Evolutionary conservation across 1,140 invertebrate species (phyloP).

Genomic region (Agraylea sexmaculata): DNA sequence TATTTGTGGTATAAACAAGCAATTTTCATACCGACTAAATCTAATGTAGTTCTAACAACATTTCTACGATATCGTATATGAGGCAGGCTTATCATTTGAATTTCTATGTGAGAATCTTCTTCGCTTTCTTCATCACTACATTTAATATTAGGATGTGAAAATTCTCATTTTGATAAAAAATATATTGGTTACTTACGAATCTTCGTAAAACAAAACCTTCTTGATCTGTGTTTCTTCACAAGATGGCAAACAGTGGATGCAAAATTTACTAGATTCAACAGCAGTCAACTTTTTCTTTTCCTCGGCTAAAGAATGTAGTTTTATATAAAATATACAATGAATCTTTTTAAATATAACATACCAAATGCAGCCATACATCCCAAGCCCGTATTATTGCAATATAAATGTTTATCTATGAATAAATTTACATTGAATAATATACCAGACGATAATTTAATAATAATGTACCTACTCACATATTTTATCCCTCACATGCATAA

Average conservation of each 20-base stretch:
- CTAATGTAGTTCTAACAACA: slow-evolving; percentile 35
- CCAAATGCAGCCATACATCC: slow-evolving; percentile 38
- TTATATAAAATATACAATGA: neutral
- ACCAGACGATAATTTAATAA: neutral
- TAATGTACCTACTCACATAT: slow-evolving; percentile 24
- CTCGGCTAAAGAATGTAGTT: slow-evolving; percentile 8
- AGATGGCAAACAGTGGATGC: slow-evolving; percentile 37
- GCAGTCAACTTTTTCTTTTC: slow-evolving; percentile 27
- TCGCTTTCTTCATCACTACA: slow-evolving; percentile 9
- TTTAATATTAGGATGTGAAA: neutral
- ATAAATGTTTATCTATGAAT: slow-evolving; percentile 30
- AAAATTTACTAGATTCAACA: slow-evolving; percentile 25
- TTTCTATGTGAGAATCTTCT: slow-evolving; percentile 27
- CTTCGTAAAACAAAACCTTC: slow-evolving; percentile 26
- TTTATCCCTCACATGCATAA: slow-evolving; percentile 38
- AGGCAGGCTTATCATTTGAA: slow-evolving; percentile 38
- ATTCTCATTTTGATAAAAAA: slow-evolving; percentile 3
- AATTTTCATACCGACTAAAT: slow-evolving; percentile 39
- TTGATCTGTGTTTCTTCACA: slow-evolving; percentile 40
- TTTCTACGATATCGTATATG: slow-evolving; percentile 39
- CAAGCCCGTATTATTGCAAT: slow-evolving; percentile 40
- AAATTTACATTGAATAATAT: neutral
- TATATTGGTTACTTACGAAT: slow-evolving; percentile 12
- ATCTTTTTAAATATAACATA: slow-evolving; percentile 20
- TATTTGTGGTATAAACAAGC: neutral